These are phyloP conservation scores for Ciona savignyi DNA, from an alignment of 23 tunicate genomes.

Conservation along the genomic window DNA sequence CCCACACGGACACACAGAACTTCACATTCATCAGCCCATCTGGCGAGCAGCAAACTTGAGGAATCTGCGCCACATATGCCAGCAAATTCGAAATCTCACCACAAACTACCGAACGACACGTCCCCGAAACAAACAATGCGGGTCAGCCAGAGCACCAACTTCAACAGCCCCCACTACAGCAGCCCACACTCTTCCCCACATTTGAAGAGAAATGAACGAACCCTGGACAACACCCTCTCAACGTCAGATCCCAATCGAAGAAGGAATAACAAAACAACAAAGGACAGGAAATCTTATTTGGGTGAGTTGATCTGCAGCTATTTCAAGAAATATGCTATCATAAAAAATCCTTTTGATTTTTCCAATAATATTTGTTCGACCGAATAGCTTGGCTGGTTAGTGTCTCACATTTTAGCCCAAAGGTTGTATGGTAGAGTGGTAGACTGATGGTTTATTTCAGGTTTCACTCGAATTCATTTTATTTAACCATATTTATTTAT, in stretches of 20 bases:
- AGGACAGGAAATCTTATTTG: neutral
- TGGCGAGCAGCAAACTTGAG: neutral
- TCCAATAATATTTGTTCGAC: too few species aligned
- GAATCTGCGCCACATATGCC: neutral
- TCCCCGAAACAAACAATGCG: neutral
- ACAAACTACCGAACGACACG: neutral
- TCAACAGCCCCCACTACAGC: too few species aligned
- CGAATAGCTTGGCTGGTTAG: too few species aligned
- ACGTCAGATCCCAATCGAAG: neutral
- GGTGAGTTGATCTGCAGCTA: too few species aligned
- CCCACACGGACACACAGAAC: neutral
- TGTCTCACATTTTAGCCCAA: too few species aligned
- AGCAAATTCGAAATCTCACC: neutral
- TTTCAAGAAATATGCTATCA: too few species aligned
- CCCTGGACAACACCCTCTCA: neutral
- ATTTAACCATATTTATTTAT: too few species aligned
- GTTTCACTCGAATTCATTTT: too few species aligned
- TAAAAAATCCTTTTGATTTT: too few species aligned
- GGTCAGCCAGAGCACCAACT: neutral
- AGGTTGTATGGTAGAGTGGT: too few species aligned
- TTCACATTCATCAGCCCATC: neutral
- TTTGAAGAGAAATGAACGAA: neutral
- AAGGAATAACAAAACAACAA: neutral
- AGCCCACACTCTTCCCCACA: neutral
- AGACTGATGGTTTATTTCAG: too few species aligned